Evolutionary conservation across 2,797 vertebrate genomes (phyloP).

Genomic region (Sparus aurata): DNA sequence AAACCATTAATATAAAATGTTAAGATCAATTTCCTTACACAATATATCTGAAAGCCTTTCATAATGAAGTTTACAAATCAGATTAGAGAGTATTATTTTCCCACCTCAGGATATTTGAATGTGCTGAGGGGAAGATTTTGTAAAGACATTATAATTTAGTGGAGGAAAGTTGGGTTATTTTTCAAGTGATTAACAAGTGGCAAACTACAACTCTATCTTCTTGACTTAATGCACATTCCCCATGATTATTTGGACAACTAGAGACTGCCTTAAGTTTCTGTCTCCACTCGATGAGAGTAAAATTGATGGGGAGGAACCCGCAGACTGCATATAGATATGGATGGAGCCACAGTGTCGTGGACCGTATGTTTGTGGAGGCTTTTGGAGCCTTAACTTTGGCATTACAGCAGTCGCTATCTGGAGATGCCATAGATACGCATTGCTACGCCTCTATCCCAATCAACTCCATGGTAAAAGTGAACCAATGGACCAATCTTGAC

Average conservation of each 20-base stretch:
- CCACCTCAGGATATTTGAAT: slow-evolving; percentile 5
- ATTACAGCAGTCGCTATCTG: too few relatives aligned
- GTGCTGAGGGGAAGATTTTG: background rate
- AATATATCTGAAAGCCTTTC: background rate
- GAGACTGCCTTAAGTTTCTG: background rate
- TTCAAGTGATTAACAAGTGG: background rate
- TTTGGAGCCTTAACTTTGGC: too few relatives aligned
- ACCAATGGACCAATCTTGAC: too few relatives aligned
- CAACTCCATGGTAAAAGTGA: too few relatives aligned
- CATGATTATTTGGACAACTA: background rate
- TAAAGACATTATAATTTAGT: background rate
- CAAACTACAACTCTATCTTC: background rate
- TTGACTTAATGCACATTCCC: background rate
- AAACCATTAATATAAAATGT: background rate
- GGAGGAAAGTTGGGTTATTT: background rate
- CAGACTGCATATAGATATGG: too few relatives aligned
- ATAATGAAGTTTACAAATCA: slow-evolving; percentile 1
- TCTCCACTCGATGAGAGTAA: background rate
- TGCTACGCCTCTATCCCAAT: too few relatives aligned
- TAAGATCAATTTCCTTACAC: background rate
- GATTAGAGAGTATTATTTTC: too few relatives aligned
- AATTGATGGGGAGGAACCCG: background rate
- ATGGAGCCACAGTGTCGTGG: too few relatives aligned
- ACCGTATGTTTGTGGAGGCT: too few relatives aligned
- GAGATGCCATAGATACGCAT: too few relatives aligned